Evolutionary conservation across 2,797 vertebrate genomes (phyloP), one percentile per base, ranked within the genome.

Genomic region (Thripadectes ignobilis): DNA sequence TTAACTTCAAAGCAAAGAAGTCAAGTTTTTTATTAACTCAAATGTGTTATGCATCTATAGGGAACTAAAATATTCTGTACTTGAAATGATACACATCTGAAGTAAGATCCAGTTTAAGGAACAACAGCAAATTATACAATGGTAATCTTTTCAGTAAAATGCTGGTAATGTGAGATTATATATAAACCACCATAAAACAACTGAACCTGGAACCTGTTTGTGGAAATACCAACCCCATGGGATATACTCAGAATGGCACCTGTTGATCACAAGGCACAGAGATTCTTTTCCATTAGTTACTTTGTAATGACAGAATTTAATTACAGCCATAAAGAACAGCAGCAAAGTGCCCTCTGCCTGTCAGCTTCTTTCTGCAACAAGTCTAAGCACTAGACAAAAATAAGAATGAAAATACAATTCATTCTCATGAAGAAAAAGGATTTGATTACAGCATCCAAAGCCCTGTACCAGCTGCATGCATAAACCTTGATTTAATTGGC

Each of bases 11-110:
- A 77, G 3, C 10, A 5, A 90, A 7, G 22, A 34, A 14, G 3
- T 15, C 4, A 46, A 48, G 12, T 14, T 11, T 62, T 54, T 67
- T 58, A 75, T 27, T 30, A 67, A 66, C 8, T 77, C 26, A 57
- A 46, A 36, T 0, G 0, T 24, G 2, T 14, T 49, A 30, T 0
- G 0, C 7, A 7, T 61, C 75, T 65, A 22, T 38, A 61, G 11
- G 7, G 8, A 82, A 85, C 8, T 24, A 63, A 80, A 51, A 20
- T 63, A 12, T 54, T 43, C 14, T 45, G 16, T 48, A 46, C 27
- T 19, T 23, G 6, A 81, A 62, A 3, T 3, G 2, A 92, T 39
- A 4, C 6, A 10, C 21, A 16, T 38, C 24, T 61, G 10, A 21
- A 43, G 20, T 58, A 84, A 61, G 0, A 68, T 16, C 5, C 32